These are phyloP conservation scores for Drosophila suboccidentalis DNA, from an alignment of 2,888 invertebrate species.

Conservation along the genomic window DNA sequence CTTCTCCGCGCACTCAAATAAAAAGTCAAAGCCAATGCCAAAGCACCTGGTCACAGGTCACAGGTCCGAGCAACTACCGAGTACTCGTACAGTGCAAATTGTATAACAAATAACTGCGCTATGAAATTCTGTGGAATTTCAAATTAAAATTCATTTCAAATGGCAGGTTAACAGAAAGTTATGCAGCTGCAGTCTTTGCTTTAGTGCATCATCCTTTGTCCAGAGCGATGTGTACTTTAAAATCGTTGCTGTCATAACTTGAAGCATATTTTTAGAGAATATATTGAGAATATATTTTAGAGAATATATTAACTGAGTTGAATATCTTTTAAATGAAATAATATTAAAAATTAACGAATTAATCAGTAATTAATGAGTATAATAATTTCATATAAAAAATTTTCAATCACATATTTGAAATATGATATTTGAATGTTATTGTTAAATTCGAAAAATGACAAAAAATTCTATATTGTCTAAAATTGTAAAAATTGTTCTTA, in stretches of 20 bases:
- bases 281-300: too few species aligned
- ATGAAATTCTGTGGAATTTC: conserved; percentile 17
- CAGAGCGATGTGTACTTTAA: neutral
- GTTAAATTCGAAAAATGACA: too few species aligned
- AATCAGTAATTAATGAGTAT: too few species aligned
- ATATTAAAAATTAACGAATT: neutral
- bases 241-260: neutral
- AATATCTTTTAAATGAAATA: neutral
- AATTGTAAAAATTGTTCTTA: too few species aligned
- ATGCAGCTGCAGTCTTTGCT: neutral
- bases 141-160: conserved; percentile 17
- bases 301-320: neutral
- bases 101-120: conserved; percentile 9
- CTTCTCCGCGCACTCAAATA: conserved; percentile 18
- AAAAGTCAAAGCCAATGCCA: conserved; percentile 17
- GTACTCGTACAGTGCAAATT: conserved; percentile 37
- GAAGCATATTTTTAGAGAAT: neutral
- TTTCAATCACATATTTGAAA: too few species aligned
- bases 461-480: too few species aligned
- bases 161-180: neutral
- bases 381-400: too few species aligned
- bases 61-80: conserved; percentile 11
- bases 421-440: too few species aligned
- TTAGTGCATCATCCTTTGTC: neutral
- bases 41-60: neutral